Percentiles rank a stretch among this genome's conserved stretches.
phyloP scores from a whole-genome alignment of 2,113 vertebrate genomes.

The Phalacrocorax aristotelis region DNA sequence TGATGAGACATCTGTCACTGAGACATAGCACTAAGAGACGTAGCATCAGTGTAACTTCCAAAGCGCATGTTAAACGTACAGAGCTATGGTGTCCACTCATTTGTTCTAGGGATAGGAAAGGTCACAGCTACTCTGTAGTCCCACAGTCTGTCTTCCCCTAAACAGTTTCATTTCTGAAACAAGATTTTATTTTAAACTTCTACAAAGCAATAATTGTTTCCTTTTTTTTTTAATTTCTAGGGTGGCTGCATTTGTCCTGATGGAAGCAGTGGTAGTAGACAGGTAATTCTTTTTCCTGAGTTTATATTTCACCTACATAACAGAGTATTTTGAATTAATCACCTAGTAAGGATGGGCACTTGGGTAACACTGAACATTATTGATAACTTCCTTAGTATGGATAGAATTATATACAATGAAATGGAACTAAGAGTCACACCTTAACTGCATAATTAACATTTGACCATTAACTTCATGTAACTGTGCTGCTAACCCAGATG shows the following conservation, averaged over 20 bases:
- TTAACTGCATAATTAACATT: not conserved
- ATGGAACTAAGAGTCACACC: not conserved
- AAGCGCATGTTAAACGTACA: fast-evolving
- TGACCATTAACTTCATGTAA: not conserved
- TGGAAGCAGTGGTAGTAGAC: constrained; percentile 40
- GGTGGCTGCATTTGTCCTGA: constrained; percentile 62
- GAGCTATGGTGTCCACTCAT: not conserved
- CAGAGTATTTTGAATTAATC: not conserved
- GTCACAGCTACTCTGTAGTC: not conserved
- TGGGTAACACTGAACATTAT: not conserved
- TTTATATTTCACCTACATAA: not conserved
- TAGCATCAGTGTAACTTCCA: not conserved
- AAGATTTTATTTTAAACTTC: not conserved
- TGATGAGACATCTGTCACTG: not conserved
- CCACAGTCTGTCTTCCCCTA: not conserved
- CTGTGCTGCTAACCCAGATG: not conserved
- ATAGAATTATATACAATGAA: not conserved
- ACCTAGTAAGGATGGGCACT: not conserved
- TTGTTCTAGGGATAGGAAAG: not conserved
- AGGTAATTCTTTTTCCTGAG: constrained; percentile 25
- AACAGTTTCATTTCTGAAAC: not conserved
- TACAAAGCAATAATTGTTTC: not conserved
- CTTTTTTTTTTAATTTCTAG: not conserved
- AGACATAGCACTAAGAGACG: not conserved
- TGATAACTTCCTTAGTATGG: not conserved